Evolutionary conservation across 53 echinoderm and acorn worm species (phyloP).

Genomic region (Stichopus horrens): DNA sequence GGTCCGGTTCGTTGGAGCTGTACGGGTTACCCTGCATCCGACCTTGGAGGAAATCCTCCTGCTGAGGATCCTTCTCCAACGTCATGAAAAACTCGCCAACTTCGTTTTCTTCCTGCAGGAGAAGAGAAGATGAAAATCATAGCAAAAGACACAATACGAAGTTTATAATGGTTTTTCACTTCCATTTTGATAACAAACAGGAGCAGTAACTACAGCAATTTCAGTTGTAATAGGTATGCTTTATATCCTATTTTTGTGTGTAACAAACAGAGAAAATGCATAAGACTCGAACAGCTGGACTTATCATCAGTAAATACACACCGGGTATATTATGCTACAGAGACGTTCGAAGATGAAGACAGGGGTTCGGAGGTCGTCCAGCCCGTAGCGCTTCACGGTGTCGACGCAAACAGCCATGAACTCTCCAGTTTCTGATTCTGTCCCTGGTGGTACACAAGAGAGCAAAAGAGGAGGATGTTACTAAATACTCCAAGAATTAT

Average conservation of each 20-base stretch:
- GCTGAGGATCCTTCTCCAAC: slow-evolving; percentile 94
- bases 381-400: slow-evolving; percentile 91
- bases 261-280: too few species aligned
- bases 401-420: slow-evolving; percentile 99
- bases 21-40: slow-evolving; percentile 96
- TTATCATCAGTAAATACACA: slow-evolving; percentile 37
- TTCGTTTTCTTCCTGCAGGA: slow-evolving; percentile 88
- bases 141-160: too few species aligned
- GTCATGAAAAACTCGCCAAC: slow-evolving; percentile 97
- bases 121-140: too few species aligned
- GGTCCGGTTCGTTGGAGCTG: slow-evolving; percentile 92
- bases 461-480: too few species aligned
- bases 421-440: slow-evolving; percentile 89
- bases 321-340: slow-evolving; percentile 95
- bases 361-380: slow-evolving; percentile 91
- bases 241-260: too few species aligned
- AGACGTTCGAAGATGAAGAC: slow-evolving; percentile 98
- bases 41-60: slow-evolving; percentile 92
- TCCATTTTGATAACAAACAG: too few species aligned
- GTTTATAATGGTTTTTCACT: too few species aligned
- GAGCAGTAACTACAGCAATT: too few species aligned
- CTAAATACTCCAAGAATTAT: too few species aligned
- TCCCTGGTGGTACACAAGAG: slow-evolving; percentile 49
- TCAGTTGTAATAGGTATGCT: too few species aligned
- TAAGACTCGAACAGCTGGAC: too few species aligned